Conservation (phyloP, 2,888 invertebrate species). For the Aricia artaxerxes region DNA sequence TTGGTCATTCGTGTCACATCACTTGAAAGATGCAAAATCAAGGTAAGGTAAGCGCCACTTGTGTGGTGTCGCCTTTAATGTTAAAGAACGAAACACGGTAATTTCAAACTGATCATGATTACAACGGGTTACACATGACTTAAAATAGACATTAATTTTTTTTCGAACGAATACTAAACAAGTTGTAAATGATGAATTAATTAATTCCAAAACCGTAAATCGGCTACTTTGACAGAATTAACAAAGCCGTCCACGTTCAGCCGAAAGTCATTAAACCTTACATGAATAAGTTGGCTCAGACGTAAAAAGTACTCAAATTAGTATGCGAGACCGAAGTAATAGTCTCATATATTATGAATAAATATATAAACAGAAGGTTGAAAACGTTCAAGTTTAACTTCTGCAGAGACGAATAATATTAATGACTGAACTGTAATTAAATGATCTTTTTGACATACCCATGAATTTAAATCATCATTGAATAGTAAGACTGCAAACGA, state of each 20-base stretch:
- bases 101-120: not conserved
- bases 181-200: not conserved
- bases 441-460: too few relatives aligned
- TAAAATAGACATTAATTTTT: not conserved
- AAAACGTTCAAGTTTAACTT: not conserved
- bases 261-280: constrained; percentile 41
- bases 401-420: too few relatives aligned
- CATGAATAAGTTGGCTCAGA: constrained; percentile 44
- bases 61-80: too few relatives aligned
- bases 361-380: not conserved
- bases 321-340: constrained; percentile 47
- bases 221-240: constrained; percentile 28
- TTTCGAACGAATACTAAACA: not conserved
- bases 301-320: constrained; percentile 45
- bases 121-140: too few relatives aligned
- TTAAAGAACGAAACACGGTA: not conserved
- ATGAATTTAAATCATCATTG: too few relatives aligned
- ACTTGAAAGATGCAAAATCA: too few relatives aligned
- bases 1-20: too few relatives aligned
- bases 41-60: too few relatives aligned
- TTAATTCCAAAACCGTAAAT: constrained; percentile 32
- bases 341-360: constrained; percentile 44
- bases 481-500: too few relatives aligned
- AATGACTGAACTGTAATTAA: too few relatives aligned
- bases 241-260: constrained; percentile 35